Conservation (phyloP, 2,888 invertebrate species). For the Drosophila rellima region DNA sequence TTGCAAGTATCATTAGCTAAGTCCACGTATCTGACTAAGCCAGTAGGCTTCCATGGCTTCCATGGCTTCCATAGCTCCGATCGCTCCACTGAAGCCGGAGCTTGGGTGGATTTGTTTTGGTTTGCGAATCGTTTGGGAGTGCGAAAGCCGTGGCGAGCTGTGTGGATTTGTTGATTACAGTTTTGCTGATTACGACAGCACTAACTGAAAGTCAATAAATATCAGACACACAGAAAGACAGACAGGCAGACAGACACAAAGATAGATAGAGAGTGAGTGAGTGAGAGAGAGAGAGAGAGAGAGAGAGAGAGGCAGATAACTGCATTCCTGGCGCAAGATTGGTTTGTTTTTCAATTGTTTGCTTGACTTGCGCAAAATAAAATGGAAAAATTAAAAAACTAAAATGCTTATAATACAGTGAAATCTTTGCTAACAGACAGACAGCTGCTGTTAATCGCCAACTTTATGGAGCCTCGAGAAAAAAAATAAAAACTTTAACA, state of each 20-base stretch:
- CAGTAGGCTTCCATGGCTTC: slow-evolving; percentile 5
- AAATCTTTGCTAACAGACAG: neutral
- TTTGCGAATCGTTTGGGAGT: slow-evolving; percentile 20
- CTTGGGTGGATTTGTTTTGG: slow-evolving; percentile 28
- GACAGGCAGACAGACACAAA: slow-evolving; percentile 36
- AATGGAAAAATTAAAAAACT: slow-evolving; percentile 11
- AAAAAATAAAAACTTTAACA: slow-evolving; percentile 2
- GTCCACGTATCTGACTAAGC: slow-evolving; percentile 26
- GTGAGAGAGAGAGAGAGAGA: neutral
- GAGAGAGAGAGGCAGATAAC: slow-evolving; percentile 47
- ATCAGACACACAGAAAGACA: slow-evolving; percentile 45
- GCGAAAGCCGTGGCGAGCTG: slow-evolving; percentile 50
- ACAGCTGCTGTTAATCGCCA: neutral
- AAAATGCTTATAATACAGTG: slow-evolving; percentile 1
- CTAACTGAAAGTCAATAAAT: slow-evolving; percentile 78
- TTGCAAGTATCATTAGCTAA: slow-evolving; percentile 66
- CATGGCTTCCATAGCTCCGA: slow-evolving; percentile 18
- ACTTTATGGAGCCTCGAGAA: slow-evolving; percentile 2
- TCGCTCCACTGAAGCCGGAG: slow-evolving; percentile 42
- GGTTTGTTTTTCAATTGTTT: slow-evolving; percentile 50
- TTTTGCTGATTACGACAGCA: slow-evolving; percentile 66
- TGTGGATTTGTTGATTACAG: slow-evolving; percentile 53
- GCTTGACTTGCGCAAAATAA: slow-evolving; percentile 29
- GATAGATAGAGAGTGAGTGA: slow-evolving; percentile 4
- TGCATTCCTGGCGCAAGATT: slow-evolving; percentile 71